phyloP scores from a whole-genome alignment of 2,888 invertebrate species.

The Amphimallon solstitiale region DNA sequence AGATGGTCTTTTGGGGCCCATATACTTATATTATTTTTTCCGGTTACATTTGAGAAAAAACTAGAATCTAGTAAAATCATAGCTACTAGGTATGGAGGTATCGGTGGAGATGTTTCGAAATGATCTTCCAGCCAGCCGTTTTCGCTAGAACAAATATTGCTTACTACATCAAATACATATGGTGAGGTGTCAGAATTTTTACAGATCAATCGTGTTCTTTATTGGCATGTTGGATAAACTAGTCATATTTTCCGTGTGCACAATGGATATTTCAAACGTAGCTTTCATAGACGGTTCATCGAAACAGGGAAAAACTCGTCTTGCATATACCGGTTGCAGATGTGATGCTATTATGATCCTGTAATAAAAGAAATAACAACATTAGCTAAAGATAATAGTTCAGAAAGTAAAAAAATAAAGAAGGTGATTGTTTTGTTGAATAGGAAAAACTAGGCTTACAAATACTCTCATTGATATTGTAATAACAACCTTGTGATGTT shows the following conservation, averaged over 20 bases:
- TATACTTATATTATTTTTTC: conserved; percentile 54
- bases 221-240: conserved; percentile 79
- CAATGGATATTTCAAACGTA: conserved; percentile 77
- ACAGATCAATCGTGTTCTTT: conserved; percentile 67
- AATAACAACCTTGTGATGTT: no score
- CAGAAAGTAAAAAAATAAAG: no score
- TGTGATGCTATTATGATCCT: conserved; percentile 73
- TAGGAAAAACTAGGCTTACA: no score
- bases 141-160: conserved; percentile 8
- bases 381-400: no score
- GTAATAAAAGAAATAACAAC: conserved; percentile 4
- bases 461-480: no score
- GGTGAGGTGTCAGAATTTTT: conserved; percentile 53
- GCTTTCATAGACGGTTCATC: conserved; percentile 83
- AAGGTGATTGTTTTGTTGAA: no score
- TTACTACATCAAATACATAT: neutral
- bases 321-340: conserved; percentile 73
- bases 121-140: conserved; percentile 72
- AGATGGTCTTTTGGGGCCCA: conserved; percentile 62
- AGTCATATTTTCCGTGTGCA: conserved; percentile 71
- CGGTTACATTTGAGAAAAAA: conserved; percentile 12
- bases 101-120: conserved; percentile 72
- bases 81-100: conserved; percentile 82
- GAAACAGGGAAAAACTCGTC: conserved; percentile 79
- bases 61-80: conserved; percentile 59